These are phyloP conservation scores for Ceratosolen fusciceps DNA, from an alignment of 1,140 invertebrate species.

Conservation along the genomic window DNA sequence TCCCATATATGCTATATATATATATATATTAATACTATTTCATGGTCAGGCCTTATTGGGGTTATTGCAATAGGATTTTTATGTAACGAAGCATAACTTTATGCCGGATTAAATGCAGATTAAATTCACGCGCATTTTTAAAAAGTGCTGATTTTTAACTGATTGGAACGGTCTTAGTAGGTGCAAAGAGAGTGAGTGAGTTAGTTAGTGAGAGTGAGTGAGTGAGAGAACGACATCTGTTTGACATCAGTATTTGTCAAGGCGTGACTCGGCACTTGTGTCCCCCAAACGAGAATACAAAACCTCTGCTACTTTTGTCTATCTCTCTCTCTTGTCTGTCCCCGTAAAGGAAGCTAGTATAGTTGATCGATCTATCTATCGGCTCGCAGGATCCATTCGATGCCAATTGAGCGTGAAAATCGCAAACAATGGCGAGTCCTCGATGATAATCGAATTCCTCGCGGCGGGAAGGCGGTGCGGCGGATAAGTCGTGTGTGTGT, in stretches of 20 bases:
- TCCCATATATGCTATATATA: too few relatives aligned
- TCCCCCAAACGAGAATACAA: constrained; percentile 56
- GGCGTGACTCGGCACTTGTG: constrained; percentile 73
- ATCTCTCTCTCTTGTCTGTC: background rate
- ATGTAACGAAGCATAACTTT: too few relatives aligned
- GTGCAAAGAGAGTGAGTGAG: background rate
- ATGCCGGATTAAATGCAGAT: too few relatives aligned
- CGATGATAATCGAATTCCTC: too few relatives aligned
- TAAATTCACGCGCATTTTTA: too few relatives aligned
- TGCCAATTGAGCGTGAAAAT: constrained; percentile 71
- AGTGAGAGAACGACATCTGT: constrained; percentile 65
- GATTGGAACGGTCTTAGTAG: too few relatives aligned
- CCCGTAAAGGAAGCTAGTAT: constrained; percentile 53
- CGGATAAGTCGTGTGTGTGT: too few relatives aligned
- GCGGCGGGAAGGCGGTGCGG: too few relatives aligned
- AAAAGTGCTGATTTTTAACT: too few relatives aligned
- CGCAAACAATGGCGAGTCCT: constrained; percentile 66
- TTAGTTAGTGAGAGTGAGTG: background rate
- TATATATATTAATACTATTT: too few relatives aligned
- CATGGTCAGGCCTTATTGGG: too few relatives aligned
- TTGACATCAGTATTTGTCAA: constrained; percentile 72
- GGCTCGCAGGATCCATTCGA: constrained; percentile 62
- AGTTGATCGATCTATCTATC: constrained; percentile 71
- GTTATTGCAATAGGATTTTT: too few relatives aligned
- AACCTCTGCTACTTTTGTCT: constrained; percentile 40